These are phyloP conservation scores for Drosophila sp. DNA, from an alignment of 1,140 invertebrate genomes.

Conservation along the genomic window DNA sequence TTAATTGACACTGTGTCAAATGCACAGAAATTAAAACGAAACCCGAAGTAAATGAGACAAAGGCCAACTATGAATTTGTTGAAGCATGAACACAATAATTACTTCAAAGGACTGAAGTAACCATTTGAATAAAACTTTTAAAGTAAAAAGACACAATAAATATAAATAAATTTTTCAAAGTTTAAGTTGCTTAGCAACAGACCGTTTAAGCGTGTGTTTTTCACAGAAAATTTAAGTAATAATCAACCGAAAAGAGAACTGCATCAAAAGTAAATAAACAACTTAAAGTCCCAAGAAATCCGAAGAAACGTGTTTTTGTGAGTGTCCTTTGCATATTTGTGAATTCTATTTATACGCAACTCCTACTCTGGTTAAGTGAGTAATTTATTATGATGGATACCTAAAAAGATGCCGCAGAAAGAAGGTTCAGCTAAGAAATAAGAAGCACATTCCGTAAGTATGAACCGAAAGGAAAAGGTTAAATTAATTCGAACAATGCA, in stretches of 20 bases:
- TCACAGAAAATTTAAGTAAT: neutral
- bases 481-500: too few species aligned
- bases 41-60: neutral
- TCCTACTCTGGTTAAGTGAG: neutral
- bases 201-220: constrained; percentile 1
- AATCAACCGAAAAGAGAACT: constrained; percentile 23
- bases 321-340: constrained; percentile 18
- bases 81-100: constrained; percentile 17
- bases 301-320: constrained; percentile 4
- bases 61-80: constrained; percentile 20
- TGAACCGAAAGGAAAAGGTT: neutral
- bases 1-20: neutral
- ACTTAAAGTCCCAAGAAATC: neutral
- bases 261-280: constrained; percentile 14
- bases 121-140: constrained; percentile 53
- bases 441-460: constrained; percentile 12
- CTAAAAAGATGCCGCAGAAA: constrained; percentile 4
- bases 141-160: constrained; percentile 25
- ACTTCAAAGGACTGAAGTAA: constrained; percentile 7
- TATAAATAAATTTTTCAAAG: too few species aligned
- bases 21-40: neutral
- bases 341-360: constrained; percentile 35
- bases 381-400: constrained; percentile 55
- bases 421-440: neutral
- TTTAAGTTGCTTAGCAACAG: constrained; percentile 15